phyloP scores from a whole-genome alignment of 2,888 invertebrate genomes.

The Leptopilina drosophilae region DNA sequence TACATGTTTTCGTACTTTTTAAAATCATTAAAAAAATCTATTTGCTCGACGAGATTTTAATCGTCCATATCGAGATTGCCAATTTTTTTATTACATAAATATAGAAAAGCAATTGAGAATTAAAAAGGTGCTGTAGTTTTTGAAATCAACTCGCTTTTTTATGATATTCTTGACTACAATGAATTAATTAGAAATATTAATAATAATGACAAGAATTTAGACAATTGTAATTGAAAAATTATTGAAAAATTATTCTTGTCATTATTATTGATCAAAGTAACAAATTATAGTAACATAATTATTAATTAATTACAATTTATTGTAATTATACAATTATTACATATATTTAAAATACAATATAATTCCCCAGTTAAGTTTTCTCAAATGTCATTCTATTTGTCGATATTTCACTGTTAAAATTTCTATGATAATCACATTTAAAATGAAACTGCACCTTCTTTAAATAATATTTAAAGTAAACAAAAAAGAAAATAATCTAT shows the following conservation, averaged over 20 bases:
- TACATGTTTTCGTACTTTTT: conserved; percentile 34
- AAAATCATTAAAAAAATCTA: conserved; percentile 5
- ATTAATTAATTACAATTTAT: too few relatives aligned
- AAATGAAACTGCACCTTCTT: conserved; percentile 26
- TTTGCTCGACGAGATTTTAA: conserved; percentile 2
- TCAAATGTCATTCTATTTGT: conserved; percentile 5
- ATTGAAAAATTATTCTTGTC: too few relatives aligned
- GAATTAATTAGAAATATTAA: neutral
- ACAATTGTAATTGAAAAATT: too few relatives aligned
- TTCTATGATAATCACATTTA: conserved; percentile 14
- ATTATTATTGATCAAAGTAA: too few relatives aligned
- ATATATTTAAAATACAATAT: neutral
- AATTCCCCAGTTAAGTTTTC: conserved; percentile 21
- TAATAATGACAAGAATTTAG: too few relatives aligned
- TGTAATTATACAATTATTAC: too few relatives aligned
- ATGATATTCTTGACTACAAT: neutral
- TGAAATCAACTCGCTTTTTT: conserved; percentile 11
- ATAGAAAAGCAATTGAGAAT: neutral
- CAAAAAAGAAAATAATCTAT: neutral
- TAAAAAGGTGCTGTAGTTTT: conserved; percentile 10
- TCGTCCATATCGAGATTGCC: neutral
- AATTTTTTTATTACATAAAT: neutral
- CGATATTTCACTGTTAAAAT: conserved; percentile 15
- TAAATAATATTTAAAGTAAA: neutral
- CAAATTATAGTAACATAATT: too few relatives aligned